Percentiles rank a stretch among this genome's conserved stretches.
Conservation (phyloP, 2,888 invertebrate species). For the Agrypnus murinus region DNA sequence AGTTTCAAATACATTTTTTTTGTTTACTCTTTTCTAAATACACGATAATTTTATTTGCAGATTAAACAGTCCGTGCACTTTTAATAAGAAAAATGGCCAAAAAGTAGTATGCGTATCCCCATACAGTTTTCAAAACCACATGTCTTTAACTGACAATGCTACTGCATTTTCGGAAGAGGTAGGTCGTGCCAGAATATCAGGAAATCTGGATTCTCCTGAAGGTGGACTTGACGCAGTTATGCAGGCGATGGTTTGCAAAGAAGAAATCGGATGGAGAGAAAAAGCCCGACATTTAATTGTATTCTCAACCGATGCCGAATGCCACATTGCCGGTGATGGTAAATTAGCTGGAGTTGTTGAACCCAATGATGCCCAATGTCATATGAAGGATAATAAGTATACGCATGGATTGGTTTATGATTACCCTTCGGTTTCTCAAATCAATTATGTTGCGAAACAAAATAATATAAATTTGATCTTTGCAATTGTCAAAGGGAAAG, state of each 20-base stretch:
- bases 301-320: constrained; percentile 84
- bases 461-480: constrained; percentile 87
- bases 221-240: constrained; percentile 92
- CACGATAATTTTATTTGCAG: constrained; percentile 17
- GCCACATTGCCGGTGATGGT: constrained; percentile 88
- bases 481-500: constrained; percentile 74
- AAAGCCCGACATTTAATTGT: constrained; percentile 83
- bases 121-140: constrained; percentile 85
- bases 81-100: constrained; percentile 30
- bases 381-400: constrained; percentile 76
- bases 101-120: constrained; percentile 71
- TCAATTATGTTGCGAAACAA: no score
- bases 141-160: constrained; percentile 78
- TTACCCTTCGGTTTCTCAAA: no score
- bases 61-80: constrained; percentile 62
- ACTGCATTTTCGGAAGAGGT: constrained; percentile 70
- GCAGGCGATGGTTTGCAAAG: constrained; percentile 84
- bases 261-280: constrained; percentile 85
- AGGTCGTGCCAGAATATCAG: constrained; percentile 69
- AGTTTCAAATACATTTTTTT: no score
- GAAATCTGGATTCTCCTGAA: constrained; percentile 76
- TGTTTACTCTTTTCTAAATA: no score
- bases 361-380: constrained; percentile 84
- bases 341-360: no score
- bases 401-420: constrained; percentile 77